Conservation (phyloP, 2,797 vertebrate species). For the Calcarius lapponicus region DNA sequence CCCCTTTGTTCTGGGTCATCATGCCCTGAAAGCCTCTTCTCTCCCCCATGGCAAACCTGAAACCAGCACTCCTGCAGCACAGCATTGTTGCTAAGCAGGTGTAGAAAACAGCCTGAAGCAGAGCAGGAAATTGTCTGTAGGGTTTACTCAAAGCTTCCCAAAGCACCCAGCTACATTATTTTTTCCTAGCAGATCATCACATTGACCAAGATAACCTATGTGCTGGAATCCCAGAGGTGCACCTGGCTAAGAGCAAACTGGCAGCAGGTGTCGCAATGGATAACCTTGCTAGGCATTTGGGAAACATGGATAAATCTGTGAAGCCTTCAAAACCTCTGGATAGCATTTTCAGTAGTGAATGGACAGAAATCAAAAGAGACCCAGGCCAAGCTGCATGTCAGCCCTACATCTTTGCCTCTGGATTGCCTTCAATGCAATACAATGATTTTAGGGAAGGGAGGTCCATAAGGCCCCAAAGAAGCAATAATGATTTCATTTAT, state of each 20-base stretch:
- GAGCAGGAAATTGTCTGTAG: not conserved
- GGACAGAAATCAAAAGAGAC: not conserved
- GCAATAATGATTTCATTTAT: not conserved
- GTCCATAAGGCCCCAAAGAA: slow-evolving; percentile 30
- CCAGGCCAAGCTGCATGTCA: not conserved
- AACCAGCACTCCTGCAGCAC: not conserved
- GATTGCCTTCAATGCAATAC: not conserved
- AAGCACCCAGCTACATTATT: not conserved
- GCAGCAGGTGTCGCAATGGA: not conserved
- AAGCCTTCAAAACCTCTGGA: not conserved
- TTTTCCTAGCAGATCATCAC: not conserved
- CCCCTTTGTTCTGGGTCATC: not conserved
- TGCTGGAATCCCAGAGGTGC: not conserved
- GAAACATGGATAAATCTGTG: not conserved
- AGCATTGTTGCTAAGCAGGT: fast-evolving
- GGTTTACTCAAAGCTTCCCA: not conserved
- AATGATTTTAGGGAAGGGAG: not conserved
- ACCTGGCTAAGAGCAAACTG: not conserved
- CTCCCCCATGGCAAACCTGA: not conserved
- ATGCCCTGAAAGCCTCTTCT: not conserved
- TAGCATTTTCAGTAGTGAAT: not conserved
- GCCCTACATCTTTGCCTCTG: not conserved
- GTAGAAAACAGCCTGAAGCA: not conserved
- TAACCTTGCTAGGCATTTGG: not conserved
- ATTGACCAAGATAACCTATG: not conserved